Conservation (phyloP, 2,797 vertebrate species). For the Squalus acanthias region DNA sequence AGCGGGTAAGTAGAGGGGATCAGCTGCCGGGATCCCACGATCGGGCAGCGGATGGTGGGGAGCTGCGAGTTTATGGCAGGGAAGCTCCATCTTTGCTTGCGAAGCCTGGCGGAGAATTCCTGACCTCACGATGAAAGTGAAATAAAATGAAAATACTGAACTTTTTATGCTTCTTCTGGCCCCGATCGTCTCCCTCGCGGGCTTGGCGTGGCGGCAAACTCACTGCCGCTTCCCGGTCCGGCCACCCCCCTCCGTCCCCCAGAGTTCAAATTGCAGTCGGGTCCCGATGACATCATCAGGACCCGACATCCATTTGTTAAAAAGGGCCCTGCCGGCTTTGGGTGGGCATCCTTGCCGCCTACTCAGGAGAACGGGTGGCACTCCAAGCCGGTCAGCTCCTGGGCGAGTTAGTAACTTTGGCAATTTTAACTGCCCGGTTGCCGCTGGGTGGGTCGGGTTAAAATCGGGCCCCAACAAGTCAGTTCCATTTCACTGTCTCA, state of each 20-base stretch:
- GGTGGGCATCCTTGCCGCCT: too few relatives aligned
- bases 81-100: not conserved
- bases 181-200: not conserved
- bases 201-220: not conserved
- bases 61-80: too few relatives aligned
- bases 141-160: not conserved
- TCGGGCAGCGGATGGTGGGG: too few relatives aligned
- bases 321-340: too few relatives aligned
- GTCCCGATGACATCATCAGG: too few relatives aligned
- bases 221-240: not conserved
- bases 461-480: not conserved
- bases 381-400: too few relatives aligned
- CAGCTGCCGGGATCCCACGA: too few relatives aligned
- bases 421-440: not conserved
- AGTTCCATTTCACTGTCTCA: not conserved
- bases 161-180: not conserved
- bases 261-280: too few relatives aligned
- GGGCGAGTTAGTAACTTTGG: too few relatives aligned
- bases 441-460: not conserved
- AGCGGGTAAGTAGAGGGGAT: too few relatives aligned
- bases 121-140: not conserved
- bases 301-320: too few relatives aligned
- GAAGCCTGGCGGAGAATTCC: not conserved
- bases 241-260: not conserved
- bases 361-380: not conserved